These are phyloP conservation scores for Pecten maximus DNA, from an alignment of 2,888 invertebrate genomes.

Conservation along the genomic window DNA sequence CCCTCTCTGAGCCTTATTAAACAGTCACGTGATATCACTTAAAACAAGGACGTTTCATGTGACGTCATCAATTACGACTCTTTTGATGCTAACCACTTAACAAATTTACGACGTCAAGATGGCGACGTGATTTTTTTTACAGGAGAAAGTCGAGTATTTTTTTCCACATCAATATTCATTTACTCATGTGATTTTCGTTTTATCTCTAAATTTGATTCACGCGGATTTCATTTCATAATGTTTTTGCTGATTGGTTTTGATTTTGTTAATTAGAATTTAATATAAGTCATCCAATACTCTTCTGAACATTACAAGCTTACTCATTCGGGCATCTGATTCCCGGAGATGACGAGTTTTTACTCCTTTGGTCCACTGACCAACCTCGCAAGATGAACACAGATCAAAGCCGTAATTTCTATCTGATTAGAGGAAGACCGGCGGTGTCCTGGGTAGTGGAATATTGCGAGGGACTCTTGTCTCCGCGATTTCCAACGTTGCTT, in stretches of 20 bases:
- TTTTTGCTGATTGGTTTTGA: background rate
- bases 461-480: background rate
- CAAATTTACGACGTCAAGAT: constrained; percentile 19
- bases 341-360: background rate
- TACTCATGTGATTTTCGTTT: constrained; percentile 12
- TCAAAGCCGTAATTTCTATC: background rate
- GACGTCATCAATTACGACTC: constrained; percentile 12
- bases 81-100: constrained; percentile 13
- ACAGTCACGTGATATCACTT: background rate
- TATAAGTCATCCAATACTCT: constrained; percentile 13
- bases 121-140: background rate
- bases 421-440: background rate
- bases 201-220: constrained; percentile 2
- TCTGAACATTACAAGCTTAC: background rate
- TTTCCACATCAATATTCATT: constrained; percentile 11
- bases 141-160: background rate
- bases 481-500: background rate
- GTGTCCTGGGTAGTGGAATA: background rate
- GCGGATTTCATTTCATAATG: background rate
- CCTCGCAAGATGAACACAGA: background rate
- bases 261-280: constrained; percentile 30
- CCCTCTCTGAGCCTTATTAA: background rate
- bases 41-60: background rate
- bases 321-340: background rate
- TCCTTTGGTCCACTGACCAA: background rate